Conservation (phyloP, 2,113 vertebrate species). For the Cnemophilus loriae region DNA sequence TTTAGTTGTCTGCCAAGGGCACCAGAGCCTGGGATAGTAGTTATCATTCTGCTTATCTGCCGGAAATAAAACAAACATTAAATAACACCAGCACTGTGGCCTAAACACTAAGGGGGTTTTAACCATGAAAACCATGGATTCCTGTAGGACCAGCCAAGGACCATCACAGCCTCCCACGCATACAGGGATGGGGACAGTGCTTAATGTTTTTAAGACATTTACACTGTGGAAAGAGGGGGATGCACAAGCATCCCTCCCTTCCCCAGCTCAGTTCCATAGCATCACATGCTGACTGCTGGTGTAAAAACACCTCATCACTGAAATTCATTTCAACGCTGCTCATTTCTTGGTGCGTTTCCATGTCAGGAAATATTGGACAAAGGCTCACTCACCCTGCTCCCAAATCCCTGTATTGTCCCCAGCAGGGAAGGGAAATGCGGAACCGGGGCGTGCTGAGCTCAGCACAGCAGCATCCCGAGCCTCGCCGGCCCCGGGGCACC, state of each 20-base stretch:
- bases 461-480: background rate
- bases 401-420: conserved; percentile 37
- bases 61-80: conserved; percentile 15
- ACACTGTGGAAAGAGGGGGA: background rate
- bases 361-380: background rate
- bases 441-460: background rate
- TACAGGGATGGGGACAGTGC: background rate
- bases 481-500: accelerated
- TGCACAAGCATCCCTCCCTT: background rate
- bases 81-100: background rate
- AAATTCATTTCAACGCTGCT: background rate
- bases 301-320: background rate
- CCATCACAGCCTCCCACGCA: background rate
- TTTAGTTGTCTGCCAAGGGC: background rate
- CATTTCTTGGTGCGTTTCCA: background rate
- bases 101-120: background rate
- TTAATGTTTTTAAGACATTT: background rate
- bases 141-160: background rate
- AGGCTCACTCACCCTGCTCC: background rate
- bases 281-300: background rate
- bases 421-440: background rate
- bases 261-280: background rate
- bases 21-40: conserved; percentile 10
- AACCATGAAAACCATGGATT: background rate
- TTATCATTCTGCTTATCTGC: conserved; percentile 12